A percentile compares a stretch with the other conserved stretches of the same genome.
These are phyloP conservation scores for Tenebrosternarchus preto DNA, from an alignment of 2,113 vertebrate species.

Conservation along the genomic window DNA sequence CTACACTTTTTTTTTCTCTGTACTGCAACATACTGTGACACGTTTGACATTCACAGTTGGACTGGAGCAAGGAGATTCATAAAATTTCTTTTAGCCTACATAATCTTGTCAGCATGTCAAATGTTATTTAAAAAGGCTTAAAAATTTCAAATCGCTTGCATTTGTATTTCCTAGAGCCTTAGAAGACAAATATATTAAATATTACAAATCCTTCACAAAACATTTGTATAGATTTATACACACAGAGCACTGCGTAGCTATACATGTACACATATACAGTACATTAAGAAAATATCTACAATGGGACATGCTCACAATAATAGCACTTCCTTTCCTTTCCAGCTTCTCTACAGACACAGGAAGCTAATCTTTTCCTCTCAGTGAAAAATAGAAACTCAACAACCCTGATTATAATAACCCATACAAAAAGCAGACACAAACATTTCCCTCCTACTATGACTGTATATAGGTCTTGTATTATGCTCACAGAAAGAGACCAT, in stretches of 20 bases:
- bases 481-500: slow-evolving; percentile 49
- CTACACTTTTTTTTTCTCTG: slow-evolving; percentile 22
- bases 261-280: slow-evolving; percentile 72
- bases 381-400: slow-evolving; percentile 54
- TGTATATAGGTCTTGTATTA: slow-evolving; percentile 47
- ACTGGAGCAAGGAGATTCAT: slow-evolving; percentile 36
- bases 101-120: slow-evolving; percentile 47
- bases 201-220: slow-evolving; percentile 78
- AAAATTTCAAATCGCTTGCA: slow-evolving; percentile 69
- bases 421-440: slow-evolving; percentile 51
- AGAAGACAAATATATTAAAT: slow-evolving; percentile 82
- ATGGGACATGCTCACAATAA: slow-evolving; percentile 46
- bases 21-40: not conserved
- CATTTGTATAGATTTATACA: slow-evolving; percentile 73
- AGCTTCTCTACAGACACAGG: slow-evolving; percentile 43
- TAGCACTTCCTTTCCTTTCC: slow-evolving; percentile 44
- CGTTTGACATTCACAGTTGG: slow-evolving; percentile 23
- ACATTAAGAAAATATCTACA: slow-evolving; percentile 62
- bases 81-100: slow-evolving; percentile 44
- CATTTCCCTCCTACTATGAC: slow-evolving; percentile 49
- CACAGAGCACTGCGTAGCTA: slow-evolving; percentile 68
- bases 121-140: slow-evolving; percentile 63
- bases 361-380: slow-evolving; percentile 41
- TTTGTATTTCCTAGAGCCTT: slow-evolving; percentile 71
- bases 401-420: slow-evolving; percentile 52